A percentile compares a stretch with the other conserved stretches of the same genome.
phyloP scores from a whole-genome alignment of 2,113 vertebrate genomes.

The Podarcis cretensis region DNA sequence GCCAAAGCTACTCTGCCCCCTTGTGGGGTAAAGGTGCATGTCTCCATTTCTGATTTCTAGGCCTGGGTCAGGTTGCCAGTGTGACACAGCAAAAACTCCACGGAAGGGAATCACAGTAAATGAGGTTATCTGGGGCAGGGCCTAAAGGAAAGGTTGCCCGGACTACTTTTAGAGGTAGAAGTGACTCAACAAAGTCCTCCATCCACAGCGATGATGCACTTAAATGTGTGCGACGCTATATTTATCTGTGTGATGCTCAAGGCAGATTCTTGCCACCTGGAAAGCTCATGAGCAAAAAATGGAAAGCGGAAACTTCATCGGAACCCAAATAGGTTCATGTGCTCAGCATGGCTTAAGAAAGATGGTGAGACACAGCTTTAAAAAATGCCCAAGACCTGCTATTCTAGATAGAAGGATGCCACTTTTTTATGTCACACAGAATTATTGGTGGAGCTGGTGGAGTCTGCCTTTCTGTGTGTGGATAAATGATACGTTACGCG shows the following conservation, averaged over 20 bases:
- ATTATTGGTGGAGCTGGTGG: not conserved
- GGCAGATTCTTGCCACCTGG: not conserved
- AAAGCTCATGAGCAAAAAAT: not conserved
- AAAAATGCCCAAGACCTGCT: not conserved
- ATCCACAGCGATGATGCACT: not conserved
- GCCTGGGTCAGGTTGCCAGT: not conserved
- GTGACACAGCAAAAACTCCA: conserved; percentile 25
- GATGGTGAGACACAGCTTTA: not conserved
- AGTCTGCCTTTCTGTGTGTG: not conserved
- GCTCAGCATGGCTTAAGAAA: not conserved
- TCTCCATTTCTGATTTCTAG: not conserved
- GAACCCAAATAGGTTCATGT: not conserved
- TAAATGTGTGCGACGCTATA: not conserved
- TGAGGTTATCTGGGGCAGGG: not conserved
- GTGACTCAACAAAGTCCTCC: conserved; percentile 12
- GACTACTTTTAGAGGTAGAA: conserved; percentile 29
- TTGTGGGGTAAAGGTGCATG: not conserved
- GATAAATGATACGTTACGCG: too few relatives aligned
- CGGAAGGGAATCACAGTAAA: not conserved
- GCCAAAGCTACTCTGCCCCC: not conserved
- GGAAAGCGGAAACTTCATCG: not conserved
- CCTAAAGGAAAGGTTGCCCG: not conserved
- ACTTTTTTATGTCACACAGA: not conserved
- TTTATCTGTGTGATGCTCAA: not conserved
- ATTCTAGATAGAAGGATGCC: not conserved